A percentile compares a stretch with the other conserved stretches of the same genome.
Conservation (phyloP, 1,140 invertebrate species). For the Calosoma granatense region DNA sequence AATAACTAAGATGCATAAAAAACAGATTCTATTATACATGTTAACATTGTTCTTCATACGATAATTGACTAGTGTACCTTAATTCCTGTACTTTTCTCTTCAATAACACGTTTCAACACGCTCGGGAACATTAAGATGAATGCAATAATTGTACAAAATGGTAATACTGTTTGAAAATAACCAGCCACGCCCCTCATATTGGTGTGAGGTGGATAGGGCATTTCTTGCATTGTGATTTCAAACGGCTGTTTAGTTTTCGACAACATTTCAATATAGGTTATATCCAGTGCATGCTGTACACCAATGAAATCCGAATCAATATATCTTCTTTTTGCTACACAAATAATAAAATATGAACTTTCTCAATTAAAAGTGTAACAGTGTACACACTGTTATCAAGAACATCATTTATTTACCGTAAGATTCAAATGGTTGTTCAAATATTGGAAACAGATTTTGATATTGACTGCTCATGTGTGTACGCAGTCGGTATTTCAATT, state of each 20-base stretch:
- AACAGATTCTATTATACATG: no score
- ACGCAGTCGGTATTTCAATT: not conserved
- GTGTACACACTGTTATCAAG: no score
- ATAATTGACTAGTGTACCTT: no score
- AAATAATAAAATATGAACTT: no score
- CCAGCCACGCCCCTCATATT: conserved; percentile 15
- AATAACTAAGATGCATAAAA: no score
- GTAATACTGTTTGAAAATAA: conserved; percentile 19
- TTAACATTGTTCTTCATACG: no score
- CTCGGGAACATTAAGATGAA: conserved; percentile 30
- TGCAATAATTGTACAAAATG: conserved; percentile 28
- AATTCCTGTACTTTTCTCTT: conserved; percentile 33
- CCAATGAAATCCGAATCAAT: not conserved
- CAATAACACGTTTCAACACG: conserved; percentile 28
- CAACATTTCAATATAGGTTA: not conserved
- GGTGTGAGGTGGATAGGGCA: conserved; percentile 30
- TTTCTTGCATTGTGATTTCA: conserved; percentile 23
- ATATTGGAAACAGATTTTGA: no score
- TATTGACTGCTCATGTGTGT: not conserved
- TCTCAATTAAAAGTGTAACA: conserved; percentile 10
- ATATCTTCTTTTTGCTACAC: not conserved
- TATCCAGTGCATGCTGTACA: not conserved
- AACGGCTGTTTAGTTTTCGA: no score
- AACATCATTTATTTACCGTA: no score
- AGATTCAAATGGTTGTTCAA: no score